Base-by-base conservation (phyloP, 2,888 invertebrate species). In the Dione vanillae region DNA sequence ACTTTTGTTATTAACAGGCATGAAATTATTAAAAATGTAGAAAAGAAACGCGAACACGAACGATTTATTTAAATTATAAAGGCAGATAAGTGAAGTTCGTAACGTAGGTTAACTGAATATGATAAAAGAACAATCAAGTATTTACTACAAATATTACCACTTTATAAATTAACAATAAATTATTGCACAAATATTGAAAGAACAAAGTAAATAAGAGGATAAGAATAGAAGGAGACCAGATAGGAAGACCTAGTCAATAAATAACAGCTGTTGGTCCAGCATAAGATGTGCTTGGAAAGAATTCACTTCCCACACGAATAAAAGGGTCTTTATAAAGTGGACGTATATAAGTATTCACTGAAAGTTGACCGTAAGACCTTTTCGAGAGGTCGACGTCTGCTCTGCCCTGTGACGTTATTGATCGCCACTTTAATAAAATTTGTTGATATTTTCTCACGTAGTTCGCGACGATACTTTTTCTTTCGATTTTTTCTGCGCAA, bases 361-460 rank as follows among this genome's bases (percentile, higher is more conserved):
- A 67, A 71, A 67, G 41, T 71, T 71, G 71, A 71, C 67, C 67
- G 62, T 66, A 70, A 66, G 62, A 70, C 59, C 70, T 70, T 67
- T 71, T 20, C 56, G 41, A 67, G 65, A 67, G 62, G 62, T 56
- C 62, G 56, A 12, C 64, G 58, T 40, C 67, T 64, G 64, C 27
- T 45, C 47, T 67, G 67, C 43, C 59, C 51, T 65, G 45, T 51
- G 70, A 70, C 20, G 43, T 71, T 71, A 71, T 71, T 45, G 71
- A 71, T 71, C 71, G 67, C 59, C 27, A 65, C 67, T 71, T 71
- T 67, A 67, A 67, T 67, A 67, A 67, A 56, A 67, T 58, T 35
- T 47, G 67, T 68, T 65, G 61, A 67, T 35, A 59, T 64, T 41
- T 59, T 59, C 40, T 45, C 37, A 45, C 45, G 62, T 37, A 19